A percentile compares a stretch with the other conserved stretches of the same genome.
These are phyloP conservation scores for Sycophaga agraensis DNA, from an alignment of 1,140 invertebrate genomes.

Conservation along the genomic window DNA sequence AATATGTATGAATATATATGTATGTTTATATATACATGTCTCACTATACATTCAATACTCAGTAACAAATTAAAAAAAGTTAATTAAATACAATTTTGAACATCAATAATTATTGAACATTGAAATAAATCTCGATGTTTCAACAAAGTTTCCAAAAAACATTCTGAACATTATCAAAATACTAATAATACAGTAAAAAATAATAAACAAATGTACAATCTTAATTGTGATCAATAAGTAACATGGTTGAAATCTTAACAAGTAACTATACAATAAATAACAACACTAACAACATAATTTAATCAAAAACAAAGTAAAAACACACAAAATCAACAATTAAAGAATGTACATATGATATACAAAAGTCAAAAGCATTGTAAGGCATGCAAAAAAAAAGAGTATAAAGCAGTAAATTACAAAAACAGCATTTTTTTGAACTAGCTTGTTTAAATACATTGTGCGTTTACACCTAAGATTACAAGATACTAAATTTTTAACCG, in stretches of 20 bases:
- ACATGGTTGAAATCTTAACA: slow-evolving; percentile 19
- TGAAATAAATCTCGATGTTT: neutral
- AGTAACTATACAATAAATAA: slow-evolving; percentile 22
- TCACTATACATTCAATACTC: no score
- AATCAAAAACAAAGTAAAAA: slow-evolving; percentile 17
- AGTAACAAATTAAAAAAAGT: slow-evolving; percentile 11
- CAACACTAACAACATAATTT: slow-evolving; percentile 31
- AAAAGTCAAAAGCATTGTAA: slow-evolving; percentile 43
- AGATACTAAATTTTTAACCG: slow-evolving; percentile 38
- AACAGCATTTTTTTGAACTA: slow-evolving; percentile 41
- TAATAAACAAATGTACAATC: slow-evolving; percentile 8
- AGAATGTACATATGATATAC: slow-evolving; percentile 40
- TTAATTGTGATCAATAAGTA: slow-evolving; percentile 3
- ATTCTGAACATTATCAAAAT: slow-evolving; percentile 2
- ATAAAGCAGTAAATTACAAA: slow-evolving; percentile 42
- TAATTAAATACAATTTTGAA: slow-evolving; percentile 1
- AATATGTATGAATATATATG: no score
- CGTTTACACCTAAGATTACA: slow-evolving; percentile 42
- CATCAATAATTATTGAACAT: slow-evolving; percentile 8
- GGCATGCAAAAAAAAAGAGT: slow-evolving; percentile 47
- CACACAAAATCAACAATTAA: slow-evolving; percentile 20
- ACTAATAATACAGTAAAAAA: slow-evolving; percentile 5
- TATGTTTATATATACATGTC: no score
- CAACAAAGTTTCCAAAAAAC: neutral
- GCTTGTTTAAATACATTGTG: slow-evolving; percentile 39